Base-by-base conservation (phyloP, 2,797 vertebrate species). In the Poeciliopsis paucimaculata region DNA sequence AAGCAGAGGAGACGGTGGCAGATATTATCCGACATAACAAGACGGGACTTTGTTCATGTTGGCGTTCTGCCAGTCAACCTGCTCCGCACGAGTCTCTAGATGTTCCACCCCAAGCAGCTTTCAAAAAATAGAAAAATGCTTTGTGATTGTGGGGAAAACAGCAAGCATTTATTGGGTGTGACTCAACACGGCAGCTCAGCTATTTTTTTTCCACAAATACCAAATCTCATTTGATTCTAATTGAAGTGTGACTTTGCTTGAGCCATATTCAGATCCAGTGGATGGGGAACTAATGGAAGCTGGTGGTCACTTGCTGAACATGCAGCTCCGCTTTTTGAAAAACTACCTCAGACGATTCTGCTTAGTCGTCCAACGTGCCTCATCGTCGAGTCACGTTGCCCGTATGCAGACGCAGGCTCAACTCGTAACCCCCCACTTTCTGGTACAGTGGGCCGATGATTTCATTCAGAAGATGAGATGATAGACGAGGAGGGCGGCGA, bases 361-460 rank as follows among this genome's bases (percentile, higher is more conserved):
- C 62, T 83, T 41, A 70, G 81, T 66, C 20, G 34, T 81, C 78
- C 79, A 55, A 43, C 80, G 43, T 82, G 81, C 79, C 79, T 78
- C 83, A 74, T 77, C 84, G 82, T 90, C 87, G 89, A 93, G 88
- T 94, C 93, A 90, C 83, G 72, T 83, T 45, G n/a, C 81, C 31
- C 76, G 86, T 23, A 89, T 85, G 86, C 5, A 73, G 89, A 88
- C 85, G 87, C 82, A 83, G 90, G 84, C n/a, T 79, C 83, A 82
- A 81, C 81, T 49, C 6, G 18, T 6, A 45, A 12, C 18, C 49
- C 6, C 18, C 7, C 51, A 10, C 51, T 53, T 92, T 91, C 88
- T 91, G 82, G 83, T 87, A 83, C 82, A 82, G 76, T 74, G 74
- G 49, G 49, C 47, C n/a, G 85, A 92, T 93, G 92, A 88, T 90